A percentile compares a stretch with the other conserved stretches of the same genome.
phyloP scores from a whole-genome alignment of 1,140 invertebrate genomes.

The Scylla paramamosain region DNA sequence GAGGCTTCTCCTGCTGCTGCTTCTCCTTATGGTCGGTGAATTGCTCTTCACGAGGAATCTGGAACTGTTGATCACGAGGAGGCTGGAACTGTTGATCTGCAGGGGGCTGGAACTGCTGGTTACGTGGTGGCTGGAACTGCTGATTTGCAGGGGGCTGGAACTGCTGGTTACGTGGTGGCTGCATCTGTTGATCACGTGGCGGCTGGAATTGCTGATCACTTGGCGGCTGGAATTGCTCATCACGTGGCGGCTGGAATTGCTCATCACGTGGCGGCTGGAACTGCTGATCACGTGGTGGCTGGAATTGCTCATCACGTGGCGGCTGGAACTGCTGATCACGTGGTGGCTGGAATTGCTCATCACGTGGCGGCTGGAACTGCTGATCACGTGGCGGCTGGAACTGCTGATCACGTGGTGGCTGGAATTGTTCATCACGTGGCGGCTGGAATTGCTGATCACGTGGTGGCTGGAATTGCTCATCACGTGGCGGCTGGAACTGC shows the following conservation, averaged over 20 bases:
- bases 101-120: not conserved
- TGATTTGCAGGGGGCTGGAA: not conserved
- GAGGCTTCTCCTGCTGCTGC: not conserved
- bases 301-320: not conserved
- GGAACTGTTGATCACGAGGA: not conserved
- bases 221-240: not conserved
- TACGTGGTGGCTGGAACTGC: not conserved
- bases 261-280: not conserved
- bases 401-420: not conserved
- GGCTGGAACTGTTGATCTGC: not conserved
- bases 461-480: not conserved
- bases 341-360: not conserved
- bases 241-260: not conserved
- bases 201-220: not conserved
- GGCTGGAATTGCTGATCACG: conserved; percentile 2
- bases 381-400: not conserved
- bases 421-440: not conserved
- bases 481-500: not conserved
- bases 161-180: not conserved
- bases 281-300: not conserved
- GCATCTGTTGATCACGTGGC: not conserved
- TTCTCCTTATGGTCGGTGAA: not conserved
- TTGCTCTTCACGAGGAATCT: not conserved
- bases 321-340: conserved; percentile 14
- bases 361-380: not conserved